Percentiles rank a stretch among this genome's conserved stretches.
phyloP scores from a whole-genome alignment of 2,888 invertebrate genomes.

The Megaustenia siamemsis region DNA sequence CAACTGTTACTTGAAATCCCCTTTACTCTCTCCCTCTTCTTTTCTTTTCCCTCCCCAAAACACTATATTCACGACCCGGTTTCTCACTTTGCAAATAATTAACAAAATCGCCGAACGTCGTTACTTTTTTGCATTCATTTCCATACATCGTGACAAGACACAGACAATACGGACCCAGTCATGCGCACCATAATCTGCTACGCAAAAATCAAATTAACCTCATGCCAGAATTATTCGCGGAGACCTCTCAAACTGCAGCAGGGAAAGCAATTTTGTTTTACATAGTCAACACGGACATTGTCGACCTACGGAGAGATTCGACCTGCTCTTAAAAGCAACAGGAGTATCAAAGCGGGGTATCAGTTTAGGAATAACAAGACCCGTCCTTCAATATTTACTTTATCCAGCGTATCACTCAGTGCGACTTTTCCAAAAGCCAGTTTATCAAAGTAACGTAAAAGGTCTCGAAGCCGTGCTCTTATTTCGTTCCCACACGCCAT shows the following conservation, averaged over 20 bases:
- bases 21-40: too few relatives aligned
- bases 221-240: background rate
- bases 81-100: too few relatives aligned
- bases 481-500: background rate
- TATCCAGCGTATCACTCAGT: background rate
- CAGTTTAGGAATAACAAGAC: background rate
- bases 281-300: background rate
- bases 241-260: too few relatives aligned
- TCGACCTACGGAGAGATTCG: too few relatives aligned
- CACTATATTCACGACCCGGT: too few relatives aligned
- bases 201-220: background rate
- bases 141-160: too few relatives aligned
- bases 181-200: background rate
- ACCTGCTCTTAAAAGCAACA: slow-evolving; percentile 1
- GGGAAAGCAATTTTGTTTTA: background rate
- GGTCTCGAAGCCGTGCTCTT: too few relatives aligned
- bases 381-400: background rate
- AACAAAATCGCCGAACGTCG: too few relatives aligned
- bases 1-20: too few relatives aligned
- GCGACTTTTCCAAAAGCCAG: background rate
- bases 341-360: slow-evolving; percentile 8
- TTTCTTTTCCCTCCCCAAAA: too few relatives aligned
- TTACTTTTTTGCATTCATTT: too few relatives aligned
- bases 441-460: background rate
- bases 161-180: background rate